A percentile compares a stretch with the other conserved stretches of the same genome.
phyloP scores from a whole-genome alignment of 2,113 vertebrate species.

The Leiothrix lutea region DNA sequence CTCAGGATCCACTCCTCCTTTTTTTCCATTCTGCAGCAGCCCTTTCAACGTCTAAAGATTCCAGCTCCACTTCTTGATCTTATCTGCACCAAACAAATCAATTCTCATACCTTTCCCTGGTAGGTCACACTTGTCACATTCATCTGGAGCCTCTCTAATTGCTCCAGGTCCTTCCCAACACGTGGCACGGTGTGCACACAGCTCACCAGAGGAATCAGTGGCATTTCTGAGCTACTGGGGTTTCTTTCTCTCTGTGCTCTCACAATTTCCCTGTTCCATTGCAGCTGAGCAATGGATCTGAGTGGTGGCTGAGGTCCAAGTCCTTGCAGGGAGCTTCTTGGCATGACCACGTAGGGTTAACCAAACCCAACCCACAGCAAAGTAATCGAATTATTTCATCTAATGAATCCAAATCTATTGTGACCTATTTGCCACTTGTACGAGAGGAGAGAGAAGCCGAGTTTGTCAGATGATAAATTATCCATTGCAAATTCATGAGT shows the following conservation, averaged over 20 bases:
- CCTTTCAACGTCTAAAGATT: background rate
- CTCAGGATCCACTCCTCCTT: background rate
- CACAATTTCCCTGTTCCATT: background rate
- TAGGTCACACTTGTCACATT: background rate
- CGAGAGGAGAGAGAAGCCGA: background rate
- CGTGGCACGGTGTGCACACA: background rate
- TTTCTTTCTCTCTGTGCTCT: background rate
- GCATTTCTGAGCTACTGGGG: background rate
- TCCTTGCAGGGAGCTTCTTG: background rate
- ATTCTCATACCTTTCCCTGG: background rate
- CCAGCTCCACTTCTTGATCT: background rate
- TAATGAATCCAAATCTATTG: slow-evolving; percentile 25
- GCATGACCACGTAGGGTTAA: background rate
- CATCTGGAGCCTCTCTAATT: background rate
- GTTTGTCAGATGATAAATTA: slow-evolving; percentile 34
- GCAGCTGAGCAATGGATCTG: background rate
- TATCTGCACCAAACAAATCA: background rate
- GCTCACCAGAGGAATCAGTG: background rate
- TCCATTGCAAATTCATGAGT: slow-evolving; percentile 1
- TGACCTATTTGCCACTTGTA: background rate
- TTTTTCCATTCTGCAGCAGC: background rate
- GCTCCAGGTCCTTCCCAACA: background rate
- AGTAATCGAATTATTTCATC: background rate
- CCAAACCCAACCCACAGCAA: slow-evolving; percentile 18
- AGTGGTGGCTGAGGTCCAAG: background rate